phyloP scores from a whole-genome alignment of 2,113 vertebrate species.

The Orientallactaga bullata region DNA sequence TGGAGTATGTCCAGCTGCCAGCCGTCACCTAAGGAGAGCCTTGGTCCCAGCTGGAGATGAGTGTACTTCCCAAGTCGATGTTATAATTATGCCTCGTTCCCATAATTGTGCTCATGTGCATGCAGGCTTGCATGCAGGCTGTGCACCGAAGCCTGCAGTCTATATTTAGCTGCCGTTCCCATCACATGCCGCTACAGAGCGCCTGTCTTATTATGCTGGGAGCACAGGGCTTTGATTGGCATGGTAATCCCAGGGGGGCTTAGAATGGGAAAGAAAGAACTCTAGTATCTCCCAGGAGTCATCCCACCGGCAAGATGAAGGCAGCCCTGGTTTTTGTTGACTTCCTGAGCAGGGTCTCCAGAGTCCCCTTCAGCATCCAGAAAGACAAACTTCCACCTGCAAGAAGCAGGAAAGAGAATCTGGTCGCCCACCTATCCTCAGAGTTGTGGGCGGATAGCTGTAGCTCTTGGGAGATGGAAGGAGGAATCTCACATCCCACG shows the following conservation, averaged over 20 bases:
- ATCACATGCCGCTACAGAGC: accelerated
- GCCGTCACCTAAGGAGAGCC: neutral
- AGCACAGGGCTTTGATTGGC: neutral
- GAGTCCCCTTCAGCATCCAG: neutral
- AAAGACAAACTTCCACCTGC: neutral
- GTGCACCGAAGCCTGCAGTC: neutral
- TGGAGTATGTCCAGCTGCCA: neutral
- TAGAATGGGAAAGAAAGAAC: neutral
- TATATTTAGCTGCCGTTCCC: neutral
- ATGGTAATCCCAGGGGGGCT: neutral
- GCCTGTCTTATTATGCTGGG: neutral
- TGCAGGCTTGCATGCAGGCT: neutral
- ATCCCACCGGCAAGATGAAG: neutral
- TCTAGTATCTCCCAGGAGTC: neutral
- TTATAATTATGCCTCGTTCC: constrained; percentile 2
- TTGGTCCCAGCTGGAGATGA: neutral
- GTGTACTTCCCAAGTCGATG: neutral
- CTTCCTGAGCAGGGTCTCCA: neutral
- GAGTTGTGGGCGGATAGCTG: neutral
- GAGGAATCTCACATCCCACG: neutral
- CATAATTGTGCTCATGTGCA: neutral
- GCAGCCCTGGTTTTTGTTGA: accelerated
- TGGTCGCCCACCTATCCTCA: neutral
- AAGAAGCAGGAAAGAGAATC: neutral
- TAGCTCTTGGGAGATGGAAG: neutral